Conservation (phyloP, 1,140 invertebrate genomes). For the Ceratosolen solmsi region DNA sequence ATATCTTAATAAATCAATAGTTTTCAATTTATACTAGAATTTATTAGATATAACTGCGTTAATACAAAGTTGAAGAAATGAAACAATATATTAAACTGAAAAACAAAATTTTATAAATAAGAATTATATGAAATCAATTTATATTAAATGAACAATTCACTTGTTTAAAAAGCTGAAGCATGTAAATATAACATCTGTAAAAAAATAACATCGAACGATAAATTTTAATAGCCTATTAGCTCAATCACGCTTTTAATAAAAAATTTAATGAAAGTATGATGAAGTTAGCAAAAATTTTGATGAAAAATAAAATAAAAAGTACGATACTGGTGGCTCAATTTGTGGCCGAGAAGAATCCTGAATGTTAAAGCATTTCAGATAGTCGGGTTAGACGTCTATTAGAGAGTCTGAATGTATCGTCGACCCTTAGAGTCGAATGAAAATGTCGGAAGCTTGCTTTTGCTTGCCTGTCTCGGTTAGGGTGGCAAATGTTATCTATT, state of each 20-base stretch:
- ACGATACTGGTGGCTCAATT: neutral
- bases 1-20: too few species aligned
- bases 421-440: slow-evolving; percentile 42
- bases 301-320: neutral
- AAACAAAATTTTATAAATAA: too few species aligned
- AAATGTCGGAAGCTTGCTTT: slow-evolving; percentile 29
- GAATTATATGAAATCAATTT: too few species aligned
- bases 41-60: too few species aligned
- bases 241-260: neutral
- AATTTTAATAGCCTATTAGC: too few species aligned
- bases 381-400: neutral
- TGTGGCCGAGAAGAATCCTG: neutral
- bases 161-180: too few species aligned
- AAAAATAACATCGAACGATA: too few species aligned
- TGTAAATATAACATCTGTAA: too few species aligned
- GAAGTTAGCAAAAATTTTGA: neutral
- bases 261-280: neutral
- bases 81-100: too few species aligned
- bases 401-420: slow-evolving; percentile 36
- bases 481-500: slow-evolving; percentile 64
- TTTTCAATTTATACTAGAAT: too few species aligned
- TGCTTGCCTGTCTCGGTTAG: slow-evolving; percentile 36
- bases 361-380: neutral
- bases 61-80: too few species aligned
- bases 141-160: too few species aligned